Conservation (phyloP, 2,797 vertebrate genomes). For the Gymnocypris eckloni region DNA sequence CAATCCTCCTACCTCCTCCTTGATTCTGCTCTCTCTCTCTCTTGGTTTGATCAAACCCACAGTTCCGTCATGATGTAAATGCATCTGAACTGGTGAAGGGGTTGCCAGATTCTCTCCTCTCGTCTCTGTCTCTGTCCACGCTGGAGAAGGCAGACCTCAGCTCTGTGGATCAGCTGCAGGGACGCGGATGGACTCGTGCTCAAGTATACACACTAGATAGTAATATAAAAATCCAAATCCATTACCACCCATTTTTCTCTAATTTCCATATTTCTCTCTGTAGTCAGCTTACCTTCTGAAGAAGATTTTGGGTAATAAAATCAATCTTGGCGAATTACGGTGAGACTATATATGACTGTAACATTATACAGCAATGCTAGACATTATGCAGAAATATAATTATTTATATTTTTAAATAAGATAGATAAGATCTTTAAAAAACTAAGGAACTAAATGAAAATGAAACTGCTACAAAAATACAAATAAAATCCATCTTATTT, state of each 20-base stretch:
- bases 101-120: constrained; percentile 63
- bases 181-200: constrained; percentile 63
- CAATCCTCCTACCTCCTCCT: not conserved
- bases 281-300: constrained; percentile 65
- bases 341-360: constrained; percentile 38
- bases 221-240: not conserved
- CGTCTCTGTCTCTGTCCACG: constrained; percentile 62
- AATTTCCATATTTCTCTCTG: not conserved
- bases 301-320: constrained; percentile 52
- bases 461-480: not conserved
- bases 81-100: constrained; percentile 65
- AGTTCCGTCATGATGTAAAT: constrained; percentile 63
- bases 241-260: not conserved
- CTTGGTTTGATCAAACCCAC: not conserved
- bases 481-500: too few relatives aligned
- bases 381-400: not conserved
- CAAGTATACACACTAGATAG: constrained; percentile 67
- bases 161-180: constrained; percentile 65
- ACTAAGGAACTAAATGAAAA: not conserved
- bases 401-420: not conserved
- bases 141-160: constrained; percentile 66
- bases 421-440: not conserved
- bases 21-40: not conserved
- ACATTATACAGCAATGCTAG: not conserved
- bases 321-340: constrained; percentile 58